A percentile compares a stretch with the other conserved stretches of the same genome.
Evolutionary conservation across 2,113 vertebrate species (phyloP).

Genomic region (Eurypyga helias): DNA sequence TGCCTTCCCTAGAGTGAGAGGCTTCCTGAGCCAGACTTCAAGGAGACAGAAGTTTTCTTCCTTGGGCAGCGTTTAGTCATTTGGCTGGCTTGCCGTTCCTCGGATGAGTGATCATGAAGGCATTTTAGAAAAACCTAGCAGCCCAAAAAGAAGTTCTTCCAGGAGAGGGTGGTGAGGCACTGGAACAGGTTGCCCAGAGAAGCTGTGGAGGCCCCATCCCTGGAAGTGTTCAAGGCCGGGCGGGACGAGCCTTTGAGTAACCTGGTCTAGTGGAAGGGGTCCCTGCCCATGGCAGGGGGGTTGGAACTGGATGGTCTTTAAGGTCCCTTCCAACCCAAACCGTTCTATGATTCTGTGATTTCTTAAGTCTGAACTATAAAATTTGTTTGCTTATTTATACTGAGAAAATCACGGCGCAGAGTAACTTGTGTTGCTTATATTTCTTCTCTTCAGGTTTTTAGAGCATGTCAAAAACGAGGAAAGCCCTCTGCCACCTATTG

Average conservation of each 20-base stretch:
- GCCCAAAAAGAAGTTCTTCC: neutral
- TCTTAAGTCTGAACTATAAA: neutral
- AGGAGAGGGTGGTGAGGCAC: no score
- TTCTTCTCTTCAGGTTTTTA: constrained; percentile 84
- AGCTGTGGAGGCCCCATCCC: no score
- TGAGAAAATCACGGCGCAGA: neutral
- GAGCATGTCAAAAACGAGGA: constrained; percentile 88
- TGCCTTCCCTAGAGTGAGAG: neutral
- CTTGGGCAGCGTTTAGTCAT: neutral
- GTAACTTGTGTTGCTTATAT: neutral
- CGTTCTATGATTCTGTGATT: no score
- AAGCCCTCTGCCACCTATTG: constrained; percentile 73
- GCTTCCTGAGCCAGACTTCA: constrained; percentile 32
- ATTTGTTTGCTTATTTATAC: neutral
- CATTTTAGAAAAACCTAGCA: neutral
- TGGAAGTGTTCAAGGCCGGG: no score
- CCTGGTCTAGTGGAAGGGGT: no score
- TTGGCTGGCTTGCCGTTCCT: neutral
- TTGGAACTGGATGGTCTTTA: no score
- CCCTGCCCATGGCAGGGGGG: no score
- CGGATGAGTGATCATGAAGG: neutral
- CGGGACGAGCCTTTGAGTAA: no score
- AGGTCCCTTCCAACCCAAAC: no score
- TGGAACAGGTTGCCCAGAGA: no score
- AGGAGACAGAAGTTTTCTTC: constrained; percentile 31